Evolutionary conservation across 2,797 vertebrate species (phyloP), one percentile per base, ranked within the genome.

Genomic region (Labroides dimidiatus): DNA sequence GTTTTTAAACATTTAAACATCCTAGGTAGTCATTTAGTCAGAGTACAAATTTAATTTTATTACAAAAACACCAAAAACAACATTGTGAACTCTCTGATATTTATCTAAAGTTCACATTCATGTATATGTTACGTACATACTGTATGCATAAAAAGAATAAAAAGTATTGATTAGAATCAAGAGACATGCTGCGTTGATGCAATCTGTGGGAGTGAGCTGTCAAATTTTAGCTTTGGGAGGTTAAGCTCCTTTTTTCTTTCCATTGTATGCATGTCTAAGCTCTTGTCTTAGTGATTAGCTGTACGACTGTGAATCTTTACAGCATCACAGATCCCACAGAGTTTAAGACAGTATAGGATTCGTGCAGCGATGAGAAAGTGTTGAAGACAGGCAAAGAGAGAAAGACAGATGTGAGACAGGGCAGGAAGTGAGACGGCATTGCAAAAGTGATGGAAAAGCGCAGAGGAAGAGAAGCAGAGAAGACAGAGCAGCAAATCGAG

Each of bases 401-500:
- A 17, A 15, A 42, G 52, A 49, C 58, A 39, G 45, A 43, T 56
- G 50, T 16, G 47, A 75, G 70, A 71, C 10, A 4, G 51, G 30
- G 20, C 68, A 27, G 47, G 69, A 64, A 85, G 71, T 81, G 69
- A 77, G 66, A 66, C 56, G 39, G 77, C 2, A 52, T 70, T 42
- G 24, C 48, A 75, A 69, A 72, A 39, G 70, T 72, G 69, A 21
- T 39, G 64, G 56, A 62, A 66, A 71, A 47, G 52, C 20, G 19
- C 12, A 14, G 45, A 64, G 59, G 44, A 65, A 68, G 55, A 58
- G 69, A 24, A 68, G 66, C 43, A 16, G 42, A 41, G 69, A 69
- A n/a, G 77, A 76, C 55, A 72, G 77, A 75, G 71, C 53, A 58
- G 72, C 66, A 77, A 85, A 87, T 70, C 42, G 67, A 86, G 74